Conservation (phyloP, 2,797 vertebrate species). For the Aselliscus stoliczkanus region DNA sequence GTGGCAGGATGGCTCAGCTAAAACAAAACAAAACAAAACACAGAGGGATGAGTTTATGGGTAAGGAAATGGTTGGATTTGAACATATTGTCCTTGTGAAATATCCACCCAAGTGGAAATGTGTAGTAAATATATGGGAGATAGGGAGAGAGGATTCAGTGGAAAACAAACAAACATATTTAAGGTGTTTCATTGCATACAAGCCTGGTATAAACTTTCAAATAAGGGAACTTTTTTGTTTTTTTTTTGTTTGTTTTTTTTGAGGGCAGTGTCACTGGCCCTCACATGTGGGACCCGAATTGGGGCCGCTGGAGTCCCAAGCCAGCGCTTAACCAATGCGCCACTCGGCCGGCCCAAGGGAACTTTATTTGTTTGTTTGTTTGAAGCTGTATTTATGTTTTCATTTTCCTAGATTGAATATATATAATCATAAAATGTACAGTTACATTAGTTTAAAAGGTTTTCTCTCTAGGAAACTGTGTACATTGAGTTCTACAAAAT, state of each 20-base stretch:
- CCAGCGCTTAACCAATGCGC: too few species aligned
- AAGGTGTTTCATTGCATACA: not conserved
- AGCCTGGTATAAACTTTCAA: not conserved
- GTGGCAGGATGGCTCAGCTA: too few species aligned
- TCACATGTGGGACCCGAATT: too few species aligned
- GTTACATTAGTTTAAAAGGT: not conserved
- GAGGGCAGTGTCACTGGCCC: too few species aligned
- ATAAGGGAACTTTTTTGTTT: not conserved
- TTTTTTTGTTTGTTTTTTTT: too few species aligned
- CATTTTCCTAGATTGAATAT: not conserved
- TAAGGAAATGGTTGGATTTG: not conserved
- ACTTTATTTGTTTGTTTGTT: too few species aligned
- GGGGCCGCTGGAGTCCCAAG: too few species aligned
- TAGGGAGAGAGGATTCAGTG: not conserved
- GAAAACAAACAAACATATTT: not conserved
- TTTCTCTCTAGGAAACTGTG: not conserved
- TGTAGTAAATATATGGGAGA: not conserved
- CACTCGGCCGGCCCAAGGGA: too few species aligned
- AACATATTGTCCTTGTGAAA: not conserved
- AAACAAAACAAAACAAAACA: too few species aligned
- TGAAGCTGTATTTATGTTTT: slow-evolving; percentile 16
- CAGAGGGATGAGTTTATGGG: not conserved
- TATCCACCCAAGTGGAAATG: not conserved
- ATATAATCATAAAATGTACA: not conserved
- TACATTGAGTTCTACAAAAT: not conserved